Conservation (phyloP, 2,888 invertebrate genomes). For the Timema podura region DNA sequence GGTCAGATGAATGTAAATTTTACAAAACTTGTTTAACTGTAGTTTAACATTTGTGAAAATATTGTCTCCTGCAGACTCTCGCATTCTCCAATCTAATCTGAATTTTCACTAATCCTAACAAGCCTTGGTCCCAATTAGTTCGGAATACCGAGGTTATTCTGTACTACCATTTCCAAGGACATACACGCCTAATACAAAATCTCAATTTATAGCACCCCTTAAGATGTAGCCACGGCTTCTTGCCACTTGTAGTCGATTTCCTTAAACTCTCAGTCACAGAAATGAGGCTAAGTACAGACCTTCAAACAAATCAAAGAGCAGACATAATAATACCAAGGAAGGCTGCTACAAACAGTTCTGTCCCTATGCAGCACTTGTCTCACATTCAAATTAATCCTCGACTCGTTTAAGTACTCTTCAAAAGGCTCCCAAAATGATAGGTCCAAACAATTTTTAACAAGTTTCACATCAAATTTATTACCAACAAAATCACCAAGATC, state of each 20-base stretch:
- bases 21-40: neutral
- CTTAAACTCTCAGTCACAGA: too few relatives aligned
- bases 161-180: too few relatives aligned
- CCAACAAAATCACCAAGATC: constrained; percentile 32
- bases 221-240: too few relatives aligned
- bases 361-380: constrained; percentile 76
- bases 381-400: constrained; percentile 91
- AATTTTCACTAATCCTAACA: too few relatives aligned
- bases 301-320: too few relatives aligned
- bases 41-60: neutral
- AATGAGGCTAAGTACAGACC: too few relatives aligned
- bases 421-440: constrained; percentile 53
- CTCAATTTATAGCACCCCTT: too few relatives aligned
- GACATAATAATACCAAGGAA: neutral
- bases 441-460: constrained; percentile 38
- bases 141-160: too few relatives aligned
- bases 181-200: too few relatives aligned
- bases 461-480: constrained; percentile 32
- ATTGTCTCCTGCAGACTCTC: neutral
- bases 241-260: too few relatives aligned
- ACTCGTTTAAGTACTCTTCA: constrained; percentile 59
- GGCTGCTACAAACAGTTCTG: constrained; percentile 41
- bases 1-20: neutral
- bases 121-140: too few relatives aligned
- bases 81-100: too few relatives aligned